phyloP scores from a whole-genome alignment of 2,888 invertebrate species.

The Meloe dianella region DNA sequence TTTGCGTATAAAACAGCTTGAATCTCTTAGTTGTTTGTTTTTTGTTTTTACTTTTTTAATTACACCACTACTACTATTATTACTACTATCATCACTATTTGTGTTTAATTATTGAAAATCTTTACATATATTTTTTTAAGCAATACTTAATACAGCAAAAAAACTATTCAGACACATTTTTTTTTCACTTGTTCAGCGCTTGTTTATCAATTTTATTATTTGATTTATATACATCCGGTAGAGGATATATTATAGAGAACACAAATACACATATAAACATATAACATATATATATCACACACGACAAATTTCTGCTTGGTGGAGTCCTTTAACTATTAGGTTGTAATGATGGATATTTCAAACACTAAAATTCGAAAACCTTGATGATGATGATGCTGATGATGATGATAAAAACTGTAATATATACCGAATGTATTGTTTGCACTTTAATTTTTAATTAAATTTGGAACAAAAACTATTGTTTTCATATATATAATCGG shows the following conservation, averaged over 20 bases:
- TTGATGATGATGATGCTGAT: background rate
- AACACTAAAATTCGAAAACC: conserved; percentile 19
- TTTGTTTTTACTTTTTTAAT: background rate
- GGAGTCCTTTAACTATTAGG: conserved; percentile 23
- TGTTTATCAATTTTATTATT: conserved; percentile 12
- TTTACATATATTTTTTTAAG: too few species aligned
- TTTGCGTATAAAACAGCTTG: conserved; percentile 55
- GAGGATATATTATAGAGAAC: conserved; percentile 3
- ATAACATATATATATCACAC: conserved; percentile 13
- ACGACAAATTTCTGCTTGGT: conserved; percentile 28
- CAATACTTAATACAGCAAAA: too few species aligned
- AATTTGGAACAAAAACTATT: background rate
- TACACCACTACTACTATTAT: too few species aligned
- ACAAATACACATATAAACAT: conserved; percentile 13
- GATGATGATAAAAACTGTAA: background rate
- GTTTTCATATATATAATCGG: background rate
- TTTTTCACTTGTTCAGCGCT: conserved; percentile 3
- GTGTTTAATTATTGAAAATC: too few species aligned
- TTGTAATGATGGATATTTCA: conserved; percentile 16
- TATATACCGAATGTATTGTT: background rate
- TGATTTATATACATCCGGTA: conserved; percentile 13
- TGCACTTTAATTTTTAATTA: background rate
- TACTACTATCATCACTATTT: too few species aligned
- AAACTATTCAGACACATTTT: background rate
- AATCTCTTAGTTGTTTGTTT: background rate